These are phyloP conservation scores for Leptinotarsa juncta DNA, from an alignment of 2,888 invertebrate genomes.

Conservation along the genomic window DNA sequence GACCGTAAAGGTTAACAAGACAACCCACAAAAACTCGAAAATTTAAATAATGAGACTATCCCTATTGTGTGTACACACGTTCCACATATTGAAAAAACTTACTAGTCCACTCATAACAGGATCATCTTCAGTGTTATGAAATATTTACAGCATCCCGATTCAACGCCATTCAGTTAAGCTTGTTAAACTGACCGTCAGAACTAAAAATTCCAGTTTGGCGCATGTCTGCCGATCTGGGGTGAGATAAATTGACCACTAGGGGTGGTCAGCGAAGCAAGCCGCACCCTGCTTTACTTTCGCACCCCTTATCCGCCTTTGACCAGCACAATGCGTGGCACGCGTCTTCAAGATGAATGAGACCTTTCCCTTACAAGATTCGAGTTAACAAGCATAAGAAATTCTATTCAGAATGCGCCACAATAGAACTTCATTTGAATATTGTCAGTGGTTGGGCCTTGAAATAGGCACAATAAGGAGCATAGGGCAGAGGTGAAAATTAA, in stretches of 20 bases:
- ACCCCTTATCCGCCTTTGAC: slow-evolving; percentile 47
- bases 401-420: slow-evolving; percentile 43
- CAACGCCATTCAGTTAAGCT: slow-evolving; percentile 49
- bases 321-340: slow-evolving; percentile 52
- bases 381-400: slow-evolving; percentile 49
- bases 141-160: slow-evolving; percentile 42
- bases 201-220: slow-evolving; percentile 36
- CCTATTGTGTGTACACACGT: background rate
- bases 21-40: background rate
- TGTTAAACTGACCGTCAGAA: slow-evolving; percentile 45
- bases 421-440: slow-evolving; percentile 46
- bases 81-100: slow-evolving; percentile 17
- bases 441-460: slow-evolving; percentile 32
- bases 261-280: slow-evolving; percentile 62
- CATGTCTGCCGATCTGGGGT: slow-evolving; percentile 42
- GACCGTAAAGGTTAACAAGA: no score
- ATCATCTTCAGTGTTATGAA: slow-evolving; percentile 35
- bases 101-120: slow-evolving; percentile 29
- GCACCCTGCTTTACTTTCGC: slow-evolving; percentile 52
- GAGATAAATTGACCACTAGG: slow-evolving; percentile 47
- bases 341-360: slow-evolving; percentile 49
- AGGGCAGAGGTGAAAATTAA: background rate
- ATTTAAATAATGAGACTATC: background rate
- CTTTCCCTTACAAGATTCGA: slow-evolving; percentile 41
- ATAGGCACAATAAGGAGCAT: slow-evolving; percentile 29